These are phyloP conservation scores for Glyphotaelius pellucidus DNA, from an alignment of 2,888 invertebrate genomes.

Conservation along the genomic window DNA sequence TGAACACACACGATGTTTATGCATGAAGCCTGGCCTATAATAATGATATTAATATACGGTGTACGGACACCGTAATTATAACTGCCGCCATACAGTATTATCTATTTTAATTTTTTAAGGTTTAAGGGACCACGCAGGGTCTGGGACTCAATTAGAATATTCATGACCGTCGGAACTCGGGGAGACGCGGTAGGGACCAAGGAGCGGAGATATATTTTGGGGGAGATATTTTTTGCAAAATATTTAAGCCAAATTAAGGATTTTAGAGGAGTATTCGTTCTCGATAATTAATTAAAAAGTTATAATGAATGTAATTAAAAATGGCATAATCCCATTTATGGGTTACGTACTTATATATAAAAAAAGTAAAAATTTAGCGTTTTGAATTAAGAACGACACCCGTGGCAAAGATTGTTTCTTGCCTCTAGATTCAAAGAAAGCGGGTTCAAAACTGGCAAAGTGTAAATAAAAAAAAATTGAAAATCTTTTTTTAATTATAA, in stretches of 20 bases:
- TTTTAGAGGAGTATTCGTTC: not conserved
- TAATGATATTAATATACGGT: slow-evolving; percentile 64
- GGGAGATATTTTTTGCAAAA: slow-evolving; percentile 19
- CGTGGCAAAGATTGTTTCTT: not conserved
- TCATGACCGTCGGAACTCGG: slow-evolving; percentile 56
- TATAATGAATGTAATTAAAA: not conserved
- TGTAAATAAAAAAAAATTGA: not conserved
- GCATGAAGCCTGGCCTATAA: slow-evolving; percentile 58
- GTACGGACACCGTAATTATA: slow-evolving; percentile 52
- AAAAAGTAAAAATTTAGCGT: not conserved
- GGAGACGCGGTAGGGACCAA: slow-evolving; percentile 3
- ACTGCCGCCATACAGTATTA: slow-evolving; percentile 54
- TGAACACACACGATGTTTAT: slow-evolving; percentile 60
- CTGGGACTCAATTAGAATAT: slow-evolving; percentile 61
- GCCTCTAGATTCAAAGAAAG: not conserved
- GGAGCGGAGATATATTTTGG: slow-evolving; percentile 16
- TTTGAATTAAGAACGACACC: not conserved
- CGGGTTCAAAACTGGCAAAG: not conserved
- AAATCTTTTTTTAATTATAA: no score
- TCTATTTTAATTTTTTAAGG: slow-evolving; percentile 63
- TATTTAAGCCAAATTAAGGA: slow-evolving; percentile 43
- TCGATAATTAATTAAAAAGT: slow-evolving; percentile 7
- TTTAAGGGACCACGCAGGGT: slow-evolving; percentile 51
- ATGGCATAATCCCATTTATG: not conserved
- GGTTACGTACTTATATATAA: not conserved